Evolutionary conservation across 2,888 invertebrate species (phyloP), one percentile per base, ranked within the genome.

Genomic region (Archips xylosteana): DNA sequence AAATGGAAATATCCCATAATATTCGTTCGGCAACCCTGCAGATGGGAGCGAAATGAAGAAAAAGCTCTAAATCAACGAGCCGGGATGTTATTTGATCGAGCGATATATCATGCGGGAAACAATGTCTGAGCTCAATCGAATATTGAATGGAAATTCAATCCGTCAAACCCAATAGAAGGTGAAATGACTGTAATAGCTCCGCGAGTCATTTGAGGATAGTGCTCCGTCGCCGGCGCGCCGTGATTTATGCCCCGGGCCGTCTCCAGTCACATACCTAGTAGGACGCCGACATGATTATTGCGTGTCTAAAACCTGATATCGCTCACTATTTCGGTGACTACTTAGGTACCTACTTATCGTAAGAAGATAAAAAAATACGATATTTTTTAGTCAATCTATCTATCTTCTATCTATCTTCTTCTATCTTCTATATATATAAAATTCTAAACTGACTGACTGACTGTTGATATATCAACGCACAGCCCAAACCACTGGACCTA

Each of bases 91-190:
- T 45, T 63, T 70, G 57, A 70, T 57, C 63, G 70, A 64, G 47
- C 63, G 57, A 64, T 70, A 64, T 47, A 70, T 70, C 70, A 47
- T 36, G 34, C 47, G 45, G 63, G 47, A 64, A 70, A 70, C 70
- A 70, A 64, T 70, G 57, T 70, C 63, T 63, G 70, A 34, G 70
- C 70, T 54, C 70, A 64, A 70, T 63, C 63, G 70, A 64, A 63
- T 70, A 70, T 47, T 70, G 57, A 70, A 70, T 70, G 63, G 57
- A 64, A 57, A 70, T 70, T 57, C 57, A 34, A 70, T 70, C 70
- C 70, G 64, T 70, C 70, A 70, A 64, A 63, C 57, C 23, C 63
- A 70, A 70, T 70, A 64, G 70, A 70, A 64, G 32, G 70, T 64
- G 63, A 64, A 70, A 63, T 70, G 64, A 70, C 45, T 45, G 63